Base-by-base conservation (phyloP, 2,888 invertebrate genomes). In the Tryphoninae sp. region DNA sequence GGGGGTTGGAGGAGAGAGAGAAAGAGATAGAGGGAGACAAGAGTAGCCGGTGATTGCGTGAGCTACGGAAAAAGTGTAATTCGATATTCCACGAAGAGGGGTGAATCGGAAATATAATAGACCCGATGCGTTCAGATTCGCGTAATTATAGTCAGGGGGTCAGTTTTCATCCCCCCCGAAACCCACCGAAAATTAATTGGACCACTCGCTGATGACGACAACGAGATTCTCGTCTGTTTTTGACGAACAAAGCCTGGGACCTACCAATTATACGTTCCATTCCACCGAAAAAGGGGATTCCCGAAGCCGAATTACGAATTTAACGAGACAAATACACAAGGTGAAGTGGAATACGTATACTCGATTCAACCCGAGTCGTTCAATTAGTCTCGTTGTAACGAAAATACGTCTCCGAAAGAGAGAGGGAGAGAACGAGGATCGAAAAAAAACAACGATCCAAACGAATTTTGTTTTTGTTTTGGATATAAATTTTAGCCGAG, bases 111-210 rank as follows among this genome's bases (percentile, higher is more conserved):
- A 77, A 76, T 80, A 85, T 80, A 83, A 80, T 78, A 65, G 77
- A 80, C 67, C 72, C 75, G 71, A 83, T 71, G 78, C 53, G 23
- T 72, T 69, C 64, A 84, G 79, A 78, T 78, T 81, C 78, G 68
- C 75, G 78, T 81, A 78, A 81, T 82, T 80, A 81, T 74, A 73
- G 69, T 61, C 7, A 61, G 80, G 80, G 84, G 82, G 71, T 81
- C 80, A 82, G 77, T 83, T 85, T 83, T 81, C 74, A 64, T 53
- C 13, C 16, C 74, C 33, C 33, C n/a, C 71, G 19, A 16, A 22
- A 9, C 13, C 55, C 65, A 64, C 53, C 16, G 61, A 80, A 85
- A 83, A 85, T 85, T 85, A 85, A 85, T 85, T 85, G 84, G 83
- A 84, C 73, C 62, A 55, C 33, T 76, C 65, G 45, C 26, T 55